Evolutionary conservation across 2,888 invertebrate species (phyloP), one percentile per base, ranked within the genome.

Genomic region (Sinodicranocentrus sp.): DNA sequence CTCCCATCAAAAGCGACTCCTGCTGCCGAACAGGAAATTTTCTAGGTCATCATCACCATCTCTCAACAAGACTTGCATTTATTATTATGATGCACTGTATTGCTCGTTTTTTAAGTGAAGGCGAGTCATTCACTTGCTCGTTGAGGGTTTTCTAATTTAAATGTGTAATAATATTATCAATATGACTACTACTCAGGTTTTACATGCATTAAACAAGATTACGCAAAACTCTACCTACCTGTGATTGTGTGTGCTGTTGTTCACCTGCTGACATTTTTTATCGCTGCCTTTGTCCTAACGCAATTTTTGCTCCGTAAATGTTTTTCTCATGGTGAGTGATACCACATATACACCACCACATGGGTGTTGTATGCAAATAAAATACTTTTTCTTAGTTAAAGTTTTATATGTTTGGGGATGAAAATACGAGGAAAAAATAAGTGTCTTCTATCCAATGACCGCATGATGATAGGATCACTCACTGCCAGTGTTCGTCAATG

Each of bases 1-100:
- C 59, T 39, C 10, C 33, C 3, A 10, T 33, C 33, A 33, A 3
- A 33, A 10, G 33, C 5, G 48, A n/a, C 8, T 15, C 2, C 48
- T 23, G 57, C 57, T 57, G 57, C 21, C 57, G 67, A 67, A 76
- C 76, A 76, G 76, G 76, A 76, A 67, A 76, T 67, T 73, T 76
- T 76, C 76, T 76, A 67, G 76, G 76, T 76, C 76, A 76, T 17
- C 21, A 57, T 13, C 72, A 72, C n/a, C 54, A 48, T 10, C 48
- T 6, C 17, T 17, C 17, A 48, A 6, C 48, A 17, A 21, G 21
- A 2, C 10, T 17, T 2, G n/a, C n/a, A 10, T n/a, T n/a, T 21
- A 54, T 17, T 54, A 28, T 10, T 61, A 26, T 33, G 33, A 10
- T 33, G 33, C 33, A 33, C 33, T 10, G 33, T 33, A 33, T 6